Conservation (phyloP, 1,140 invertebrate genomes). For the Drosophila elegans region DNA sequence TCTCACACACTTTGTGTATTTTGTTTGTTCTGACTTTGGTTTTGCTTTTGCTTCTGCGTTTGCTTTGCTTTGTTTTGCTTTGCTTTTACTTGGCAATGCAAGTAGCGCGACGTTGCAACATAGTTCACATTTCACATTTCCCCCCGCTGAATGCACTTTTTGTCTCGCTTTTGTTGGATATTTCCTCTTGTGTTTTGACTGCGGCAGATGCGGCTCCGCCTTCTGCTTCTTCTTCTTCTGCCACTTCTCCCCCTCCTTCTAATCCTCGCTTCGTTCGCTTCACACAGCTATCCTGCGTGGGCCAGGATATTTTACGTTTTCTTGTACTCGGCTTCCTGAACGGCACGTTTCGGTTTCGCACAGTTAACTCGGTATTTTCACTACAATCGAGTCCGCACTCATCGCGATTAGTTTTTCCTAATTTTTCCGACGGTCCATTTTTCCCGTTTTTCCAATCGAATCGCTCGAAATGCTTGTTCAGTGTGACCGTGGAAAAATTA, state of each 20-base stretch:
- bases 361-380: constrained; percentile 1
- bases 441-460: constrained; percentile 3
- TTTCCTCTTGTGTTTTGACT: constrained; percentile 48
- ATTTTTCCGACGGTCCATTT: constrained; percentile 20
- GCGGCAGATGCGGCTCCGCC: constrained; percentile 43
- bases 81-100: constrained; percentile 42
- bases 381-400: constrained; percentile 1
- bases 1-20: constrained; percentile 34
- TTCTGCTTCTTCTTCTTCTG: constrained; percentile 40
- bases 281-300: constrained; percentile 67
- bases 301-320: constrained; percentile 59
- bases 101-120: constrained; percentile 60
- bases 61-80: constrained; percentile 36
- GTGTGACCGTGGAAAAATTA: too few species aligned
- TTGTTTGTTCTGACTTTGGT: constrained; percentile 64
- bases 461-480: not conserved
- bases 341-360: not conserved
- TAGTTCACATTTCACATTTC: constrained; percentile 70
- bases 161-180: constrained; percentile 41
- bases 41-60: constrained; percentile 47
- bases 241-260: constrained; percentile 20
- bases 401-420: not conserved
- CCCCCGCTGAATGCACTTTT: constrained; percentile 54
- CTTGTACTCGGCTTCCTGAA: not conserved
- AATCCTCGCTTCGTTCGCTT: constrained; percentile 59